A percentile compares a stretch with the other conserved stretches of the same genome.
Evolutionary conservation across 1,140 invertebrate species (phyloP).

Genomic region (Antheraea mylitta): DNA sequence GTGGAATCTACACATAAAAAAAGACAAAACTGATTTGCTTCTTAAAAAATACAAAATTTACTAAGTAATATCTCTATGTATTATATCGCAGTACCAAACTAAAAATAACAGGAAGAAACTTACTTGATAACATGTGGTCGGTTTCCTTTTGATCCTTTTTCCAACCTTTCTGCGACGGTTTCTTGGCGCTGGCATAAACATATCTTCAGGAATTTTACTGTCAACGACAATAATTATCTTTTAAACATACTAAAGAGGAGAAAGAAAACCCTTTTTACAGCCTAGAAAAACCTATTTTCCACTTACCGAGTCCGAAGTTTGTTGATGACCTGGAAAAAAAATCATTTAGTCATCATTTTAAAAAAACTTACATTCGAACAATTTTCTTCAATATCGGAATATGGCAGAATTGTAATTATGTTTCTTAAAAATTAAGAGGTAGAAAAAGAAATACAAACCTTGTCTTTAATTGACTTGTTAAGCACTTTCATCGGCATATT

Average conservation of each 20-base stretch:
- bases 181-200: not conserved
- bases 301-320: constrained; percentile 21
- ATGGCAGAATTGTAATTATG: too few species aligned
- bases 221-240: not conserved
- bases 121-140: constrained; percentile 59
- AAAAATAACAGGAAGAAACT: constrained; percentile 15
- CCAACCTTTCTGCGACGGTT: constrained; percentile 17
- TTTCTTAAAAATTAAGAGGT: too few species aligned
- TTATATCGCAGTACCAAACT: not conserved
- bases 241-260: too few species aligned
- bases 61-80: not conserved
- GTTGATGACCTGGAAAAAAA: constrained; percentile 26
- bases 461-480: too few species aligned
- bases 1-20: too few species aligned
- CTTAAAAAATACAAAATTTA: too few species aligned
- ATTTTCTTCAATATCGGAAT: too few species aligned
- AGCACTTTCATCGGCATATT: too few species aligned
- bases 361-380: too few species aligned
- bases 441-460: too few species aligned
- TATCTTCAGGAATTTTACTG: constrained; percentile 19
- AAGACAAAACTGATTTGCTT: too few species aligned
- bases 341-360: too few species aligned
- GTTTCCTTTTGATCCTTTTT: constrained; percentile 39
- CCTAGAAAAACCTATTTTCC: not conserved
- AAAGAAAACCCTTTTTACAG: not conserved